Base-by-base conservation (phyloP, 2,797 vertebrate species). In the Champsocephalus esox region DNA sequence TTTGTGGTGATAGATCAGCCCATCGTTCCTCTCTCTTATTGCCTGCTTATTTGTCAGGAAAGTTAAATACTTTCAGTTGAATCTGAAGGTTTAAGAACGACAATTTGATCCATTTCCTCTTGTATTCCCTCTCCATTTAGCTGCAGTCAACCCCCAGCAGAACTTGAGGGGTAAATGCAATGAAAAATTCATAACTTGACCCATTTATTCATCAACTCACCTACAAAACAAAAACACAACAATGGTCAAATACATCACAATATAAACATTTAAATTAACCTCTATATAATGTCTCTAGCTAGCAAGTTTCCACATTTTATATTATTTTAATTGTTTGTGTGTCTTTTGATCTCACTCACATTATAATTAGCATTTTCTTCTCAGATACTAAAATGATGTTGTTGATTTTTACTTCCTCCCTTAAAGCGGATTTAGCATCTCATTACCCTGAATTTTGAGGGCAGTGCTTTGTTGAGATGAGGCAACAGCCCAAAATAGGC, bases 171-270 rank as follows among this genome's bases (percentile, higher is more conserved):
- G 38, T 2, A 52, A 41, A 81, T 58, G 56, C 11, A 49, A 75
- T 79, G 3, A 89, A 87, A 84, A 12, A 86, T 89, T 60, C 62
- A 87, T 64, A 71, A 52, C 17, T 43, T 70, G 82, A 81, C 78
- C 86, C 70, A 65, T 75, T 84, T 81, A 70, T 77, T 84, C 67
- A 73, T 60, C 5, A 68, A 9, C 52, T 69, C 41, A 76, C 63
- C 73, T 54, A 78, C 21, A 43, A 58, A 61, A 46, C 51, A 51
- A 32, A 70, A 54, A 14, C 1, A 24, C 9, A 4, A 12, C 63
- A 59, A 5, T 28, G 1, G 41, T 28, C 5, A 4, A 51, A 46
- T 3, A 34, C 19, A 43, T 59, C 41, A 49, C 11, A 0, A 48
- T 6, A 5, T 16, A 14, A 69, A 38, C 10, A 14, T 24, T 32